Conservation (phyloP, 2,797 vertebrate species). For the Jordanella pulchra region DNA sequence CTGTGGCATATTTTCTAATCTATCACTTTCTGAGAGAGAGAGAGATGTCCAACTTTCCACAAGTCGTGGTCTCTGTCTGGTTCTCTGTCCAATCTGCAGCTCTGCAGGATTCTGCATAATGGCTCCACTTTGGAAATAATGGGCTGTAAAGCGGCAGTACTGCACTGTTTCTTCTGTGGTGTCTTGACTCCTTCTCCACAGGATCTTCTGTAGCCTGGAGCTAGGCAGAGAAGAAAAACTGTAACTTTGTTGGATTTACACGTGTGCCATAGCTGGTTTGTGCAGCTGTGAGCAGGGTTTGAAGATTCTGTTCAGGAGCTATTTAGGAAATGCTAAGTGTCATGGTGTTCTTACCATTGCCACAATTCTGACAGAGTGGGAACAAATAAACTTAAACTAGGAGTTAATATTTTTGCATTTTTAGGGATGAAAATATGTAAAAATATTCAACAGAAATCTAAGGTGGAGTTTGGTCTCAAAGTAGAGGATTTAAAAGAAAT, state of each 20-base stretch:
- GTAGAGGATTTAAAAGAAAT: not conserved
- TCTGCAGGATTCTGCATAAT: constrained; percentile 53
- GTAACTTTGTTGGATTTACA: not conserved
- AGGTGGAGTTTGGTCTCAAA: not conserved
- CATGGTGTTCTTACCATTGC: not conserved
- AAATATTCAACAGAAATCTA: not conserved
- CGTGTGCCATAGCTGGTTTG: constrained; percentile 6
- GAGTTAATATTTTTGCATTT: not conserved
- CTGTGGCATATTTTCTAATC: constrained; percentile 1
- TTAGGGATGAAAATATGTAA: not conserved
- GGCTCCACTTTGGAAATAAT: constrained; percentile 59
- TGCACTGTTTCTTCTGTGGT: constrained; percentile 16
- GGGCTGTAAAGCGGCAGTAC: constrained; percentile 29
- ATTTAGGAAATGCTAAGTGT: not conserved
- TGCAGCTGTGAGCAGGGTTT: not conserved
- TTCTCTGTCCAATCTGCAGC: constrained; percentile 23
- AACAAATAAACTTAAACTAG: not conserved
- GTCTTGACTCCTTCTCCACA: constrained; percentile 19
- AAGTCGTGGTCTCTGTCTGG: constrained; percentile 14
- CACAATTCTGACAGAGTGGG: not conserved
- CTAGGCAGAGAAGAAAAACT: not conserved
- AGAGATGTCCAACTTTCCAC: constrained; percentile 6
- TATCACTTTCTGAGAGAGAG: constrained; percentile 12
- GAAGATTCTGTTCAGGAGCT: not conserved
- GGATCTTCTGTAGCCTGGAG: constrained; percentile 20